Evolutionary conservation across 2,113 vertebrate species (phyloP).

Genomic region (Romanogobio albipinnatus): DNA sequence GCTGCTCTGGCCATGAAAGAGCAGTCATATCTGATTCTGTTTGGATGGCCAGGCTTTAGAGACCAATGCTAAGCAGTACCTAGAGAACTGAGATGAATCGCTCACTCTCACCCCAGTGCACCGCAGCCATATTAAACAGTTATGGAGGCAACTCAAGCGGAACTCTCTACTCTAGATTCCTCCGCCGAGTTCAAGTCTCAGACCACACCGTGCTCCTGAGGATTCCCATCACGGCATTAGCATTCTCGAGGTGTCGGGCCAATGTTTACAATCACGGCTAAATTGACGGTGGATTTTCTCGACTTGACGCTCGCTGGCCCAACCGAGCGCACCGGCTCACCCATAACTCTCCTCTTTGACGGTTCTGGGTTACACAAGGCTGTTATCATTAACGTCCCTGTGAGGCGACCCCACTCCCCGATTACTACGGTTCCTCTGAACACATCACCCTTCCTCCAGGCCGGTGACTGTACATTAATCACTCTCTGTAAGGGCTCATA

Average conservation of each 20-base stretch:
- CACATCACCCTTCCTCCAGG: conserved; percentile 60
- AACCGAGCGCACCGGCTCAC: conserved; percentile 43
- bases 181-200: not conserved
- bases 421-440: conserved; percentile 57
- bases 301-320: conserved; percentile 42
- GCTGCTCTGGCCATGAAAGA: conserved; percentile 30
- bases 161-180: conserved; percentile 32
- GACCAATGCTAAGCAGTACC: conserved; percentile 43
- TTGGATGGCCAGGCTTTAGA: conserved; percentile 48
- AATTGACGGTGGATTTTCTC: conserved; percentile 38
- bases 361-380: conserved; percentile 71
- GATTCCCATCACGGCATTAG: conserved; percentile 17
- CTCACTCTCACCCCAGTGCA: conserved; percentile 29
- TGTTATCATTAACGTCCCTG: conserved; percentile 62
- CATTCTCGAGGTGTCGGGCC: not conserved
- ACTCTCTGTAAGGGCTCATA: conserved; percentile 52
- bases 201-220: conserved; percentile 9
- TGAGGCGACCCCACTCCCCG: conserved; percentile 44
- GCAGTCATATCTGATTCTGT: conserved; percentile 55
- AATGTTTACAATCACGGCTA: conserved; percentile 38
- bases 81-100: conserved; percentile 43
- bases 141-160: conserved; percentile 37
- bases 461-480: conserved; percentile 66
- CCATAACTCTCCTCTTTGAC: conserved; percentile 70
- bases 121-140: conserved; percentile 37